These are phyloP conservation scores for Rallus crepitans DNA, from an alignment of 2,797 vertebrate genomes.

Conservation along the genomic window DNA sequence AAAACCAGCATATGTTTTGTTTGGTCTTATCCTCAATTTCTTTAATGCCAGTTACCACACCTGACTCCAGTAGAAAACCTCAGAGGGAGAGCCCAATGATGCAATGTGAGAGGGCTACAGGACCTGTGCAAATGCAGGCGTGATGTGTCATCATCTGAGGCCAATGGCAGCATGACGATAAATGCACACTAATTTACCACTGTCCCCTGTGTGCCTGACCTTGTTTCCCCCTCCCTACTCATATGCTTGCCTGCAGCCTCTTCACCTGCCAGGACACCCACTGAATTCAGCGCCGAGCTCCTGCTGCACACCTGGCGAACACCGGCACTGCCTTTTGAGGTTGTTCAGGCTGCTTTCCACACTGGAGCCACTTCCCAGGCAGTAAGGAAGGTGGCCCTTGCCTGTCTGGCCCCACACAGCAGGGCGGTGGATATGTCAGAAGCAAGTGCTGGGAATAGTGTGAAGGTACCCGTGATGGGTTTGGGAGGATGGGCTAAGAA, in stretches of 20 bases:
- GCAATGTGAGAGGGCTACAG: accelerated
- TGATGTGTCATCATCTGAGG: background rate
- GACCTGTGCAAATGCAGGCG: background rate
- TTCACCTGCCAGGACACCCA: background rate
- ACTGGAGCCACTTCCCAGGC: background rate
- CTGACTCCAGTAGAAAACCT: background rate
- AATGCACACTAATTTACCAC: background rate
- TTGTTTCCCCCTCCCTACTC: background rate
- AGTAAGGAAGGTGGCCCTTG: background rate
- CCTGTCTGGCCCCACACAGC: accelerated
- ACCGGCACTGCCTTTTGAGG: background rate
- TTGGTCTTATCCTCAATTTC: background rate
- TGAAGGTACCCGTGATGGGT: background rate
- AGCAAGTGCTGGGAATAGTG: background rate
- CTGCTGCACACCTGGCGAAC: background rate
- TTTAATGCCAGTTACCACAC: background rate
- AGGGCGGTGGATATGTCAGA: accelerated
- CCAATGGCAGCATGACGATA: background rate
- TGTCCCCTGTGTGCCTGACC: background rate
- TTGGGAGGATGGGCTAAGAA: background rate
- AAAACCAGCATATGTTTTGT: background rate
- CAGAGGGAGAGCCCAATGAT: background rate
- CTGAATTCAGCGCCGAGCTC: background rate
- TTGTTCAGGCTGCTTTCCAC: background rate
- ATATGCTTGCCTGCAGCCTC: accelerated